Conservation (phyloP, 2,888 invertebrate species). For the Lasius platythorax region DNA sequence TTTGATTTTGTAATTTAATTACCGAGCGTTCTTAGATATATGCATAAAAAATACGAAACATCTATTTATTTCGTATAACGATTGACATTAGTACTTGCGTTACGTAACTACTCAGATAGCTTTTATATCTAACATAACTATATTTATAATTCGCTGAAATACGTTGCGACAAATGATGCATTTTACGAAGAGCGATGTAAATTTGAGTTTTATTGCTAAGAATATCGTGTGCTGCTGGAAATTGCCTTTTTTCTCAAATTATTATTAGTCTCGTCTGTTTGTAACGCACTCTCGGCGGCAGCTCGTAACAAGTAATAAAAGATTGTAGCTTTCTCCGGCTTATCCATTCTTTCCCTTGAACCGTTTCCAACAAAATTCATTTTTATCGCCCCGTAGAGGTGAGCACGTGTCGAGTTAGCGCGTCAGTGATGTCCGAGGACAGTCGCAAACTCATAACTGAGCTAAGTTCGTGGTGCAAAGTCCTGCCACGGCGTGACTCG, state of each 20-base stretch:
- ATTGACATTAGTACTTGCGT: background rate
- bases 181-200: background rate
- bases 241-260: background rate
- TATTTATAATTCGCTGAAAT: no score
- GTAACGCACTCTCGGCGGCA: background rate
- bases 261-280: background rate
- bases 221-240: slow-evolving; percentile 4
- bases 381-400: slow-evolving; percentile 31
- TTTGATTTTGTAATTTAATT: slow-evolving; percentile 36
- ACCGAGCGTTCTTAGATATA: background rate
- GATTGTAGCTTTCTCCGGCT: slow-evolving; percentile 22
- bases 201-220: background rate
- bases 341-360: slow-evolving; percentile 22
- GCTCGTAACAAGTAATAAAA: slow-evolving; percentile 18
- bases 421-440: slow-evolving; percentile 37
- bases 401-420: slow-evolving; percentile 46
- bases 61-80: background rate
- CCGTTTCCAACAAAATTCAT: slow-evolving; percentile 35
- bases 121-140: no score
- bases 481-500: slow-evolving; percentile 30
- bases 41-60: no score
- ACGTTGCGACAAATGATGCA: no score
- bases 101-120: no score
- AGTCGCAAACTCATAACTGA: slow-evolving; percentile 51
- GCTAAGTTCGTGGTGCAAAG: slow-evolving; percentile 45